Conservation (phyloP, 2,113 vertebrate genomes). For the Lamprotornis superbus region DNA sequence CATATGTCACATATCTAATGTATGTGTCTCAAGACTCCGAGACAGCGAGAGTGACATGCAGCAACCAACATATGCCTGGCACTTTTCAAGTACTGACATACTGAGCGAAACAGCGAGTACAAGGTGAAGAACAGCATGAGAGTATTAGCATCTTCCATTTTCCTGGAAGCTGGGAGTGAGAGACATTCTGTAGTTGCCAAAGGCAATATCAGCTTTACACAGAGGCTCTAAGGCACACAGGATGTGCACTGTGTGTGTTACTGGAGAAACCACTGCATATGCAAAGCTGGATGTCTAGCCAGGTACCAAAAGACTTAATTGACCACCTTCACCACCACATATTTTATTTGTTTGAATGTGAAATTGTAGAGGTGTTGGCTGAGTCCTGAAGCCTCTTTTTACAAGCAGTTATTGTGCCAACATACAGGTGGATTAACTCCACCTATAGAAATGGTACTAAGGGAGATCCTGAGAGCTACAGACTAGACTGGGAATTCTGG, state of each 20-base stretch:
- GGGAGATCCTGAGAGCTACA: not conserved
- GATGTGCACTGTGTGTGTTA: not conserved
- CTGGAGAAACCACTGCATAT: not conserved
- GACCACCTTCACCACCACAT: not conserved
- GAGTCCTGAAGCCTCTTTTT: not conserved
- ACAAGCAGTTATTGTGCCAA: not conserved
- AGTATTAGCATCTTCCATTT: slow-evolving; percentile 67
- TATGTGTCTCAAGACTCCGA: slow-evolving; percentile 68
- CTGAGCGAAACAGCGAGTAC: slow-evolving; percentile 65
- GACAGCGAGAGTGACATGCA: slow-evolving; percentile 69
- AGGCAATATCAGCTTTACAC: slow-evolving; percentile 38
- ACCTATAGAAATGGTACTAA: not conserved
- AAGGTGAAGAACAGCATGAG: slow-evolving; percentile 67
- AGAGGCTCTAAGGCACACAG: not conserved
- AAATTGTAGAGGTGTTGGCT: not conserved
- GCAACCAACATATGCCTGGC: slow-evolving; percentile 65
- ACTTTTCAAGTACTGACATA: slow-evolving; percentile 60
- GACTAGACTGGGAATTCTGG: not conserved
- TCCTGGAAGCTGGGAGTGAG: slow-evolving; percentile 38
- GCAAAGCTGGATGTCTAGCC: not conserved
- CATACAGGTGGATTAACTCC: not conserved
- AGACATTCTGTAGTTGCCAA: slow-evolving; percentile 51
- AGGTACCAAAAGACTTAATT: not conserved
- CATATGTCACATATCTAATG: slow-evolving; percentile 72
- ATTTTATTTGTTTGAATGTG: not conserved